phyloP scores from a whole-genome alignment of 2,113 vertebrate genomes.

The Neolamprologus caudopunctatus region DNA sequence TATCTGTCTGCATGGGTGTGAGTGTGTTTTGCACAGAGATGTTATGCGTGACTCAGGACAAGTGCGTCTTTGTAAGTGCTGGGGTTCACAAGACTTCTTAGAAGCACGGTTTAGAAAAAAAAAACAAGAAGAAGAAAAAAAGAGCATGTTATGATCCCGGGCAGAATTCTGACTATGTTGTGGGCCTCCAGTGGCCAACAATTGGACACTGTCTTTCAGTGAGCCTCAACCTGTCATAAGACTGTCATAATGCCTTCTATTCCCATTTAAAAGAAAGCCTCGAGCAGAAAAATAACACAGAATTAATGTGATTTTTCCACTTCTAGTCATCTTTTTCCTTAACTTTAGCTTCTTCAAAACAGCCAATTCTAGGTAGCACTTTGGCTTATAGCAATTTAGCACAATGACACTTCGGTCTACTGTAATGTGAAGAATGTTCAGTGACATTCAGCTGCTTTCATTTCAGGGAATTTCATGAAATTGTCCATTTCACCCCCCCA shows the following conservation, averaged over 20 bases:
- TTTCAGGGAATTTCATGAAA: neutral
- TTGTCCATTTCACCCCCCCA: neutral
- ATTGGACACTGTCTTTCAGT: conserved; percentile 46
- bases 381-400: neutral
- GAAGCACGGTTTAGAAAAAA: conserved; percentile 28
- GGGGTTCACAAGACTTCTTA: conserved; percentile 24
- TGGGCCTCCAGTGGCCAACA: conserved; percentile 41
- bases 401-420: neutral
- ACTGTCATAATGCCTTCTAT: conserved; percentile 25
- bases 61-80: conserved; percentile 39
- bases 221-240: conserved; percentile 29
- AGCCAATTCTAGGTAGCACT: neutral
- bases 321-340: neutral
- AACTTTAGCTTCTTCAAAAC: neutral
- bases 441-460: neutral
- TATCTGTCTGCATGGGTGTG: conserved; percentile 16
- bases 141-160: conserved; percentile 29
- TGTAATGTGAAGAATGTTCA: neutral
- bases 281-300: neutral
- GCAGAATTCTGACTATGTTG: conserved; percentile 54
- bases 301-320: neutral
- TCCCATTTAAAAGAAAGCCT: neutral
- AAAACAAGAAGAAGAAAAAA: neutral
- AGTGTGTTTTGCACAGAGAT: conserved; percentile 32
- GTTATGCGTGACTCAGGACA: conserved; percentile 26